These are phyloP conservation scores for Xestia c-nigrum DNA, from an alignment of 2,888 invertebrate species.

Conservation along the genomic window DNA sequence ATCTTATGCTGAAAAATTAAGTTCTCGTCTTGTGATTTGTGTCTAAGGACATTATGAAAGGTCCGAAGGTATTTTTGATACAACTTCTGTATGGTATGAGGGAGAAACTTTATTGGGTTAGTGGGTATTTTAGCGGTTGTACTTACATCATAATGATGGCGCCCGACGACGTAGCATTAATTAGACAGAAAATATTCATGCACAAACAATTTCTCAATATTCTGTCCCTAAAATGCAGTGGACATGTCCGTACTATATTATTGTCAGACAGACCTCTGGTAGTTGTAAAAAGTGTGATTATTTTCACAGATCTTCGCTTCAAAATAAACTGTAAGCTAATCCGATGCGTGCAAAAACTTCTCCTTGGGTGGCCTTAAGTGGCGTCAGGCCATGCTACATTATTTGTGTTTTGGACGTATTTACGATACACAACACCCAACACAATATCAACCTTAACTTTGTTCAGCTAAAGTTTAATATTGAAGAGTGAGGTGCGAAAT, in stretches of 20 bases:
- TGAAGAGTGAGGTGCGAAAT: slow-evolving; percentile 57
- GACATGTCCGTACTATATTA: slow-evolving; percentile 25
- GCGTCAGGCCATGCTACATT: slow-evolving; percentile 86
- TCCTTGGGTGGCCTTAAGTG: slow-evolving; percentile 88
- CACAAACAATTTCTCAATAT: slow-evolving; percentile 10
- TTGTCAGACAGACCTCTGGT: slow-evolving; percentile 45
- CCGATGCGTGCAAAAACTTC: slow-evolving; percentile 81
- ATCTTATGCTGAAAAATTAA: background rate
- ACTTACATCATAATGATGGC: background rate
- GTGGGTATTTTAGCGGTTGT: no score
- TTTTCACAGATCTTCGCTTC: slow-evolving; percentile 77
- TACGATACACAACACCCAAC: slow-evolving; percentile 57
- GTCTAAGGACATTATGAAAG: background rate
- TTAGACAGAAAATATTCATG: background rate
- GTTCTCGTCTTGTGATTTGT: background rate
- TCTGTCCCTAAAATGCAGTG: slow-evolving; percentile 12
- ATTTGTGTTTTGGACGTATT: slow-evolving; percentile 80
- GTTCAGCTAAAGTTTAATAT: slow-evolving; percentile 51
- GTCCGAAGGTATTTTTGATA: no score
- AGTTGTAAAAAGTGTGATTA: slow-evolving; percentile 73
- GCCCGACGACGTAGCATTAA: background rate
- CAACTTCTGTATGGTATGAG: background rate
- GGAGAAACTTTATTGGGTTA: background rate
- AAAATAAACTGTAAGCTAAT: slow-evolving; percentile 83
- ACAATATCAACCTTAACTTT: slow-evolving; percentile 38